Base-by-base conservation (phyloP, 2,888 invertebrate genomes). In the Lasioglossum leucozonium region DNA sequence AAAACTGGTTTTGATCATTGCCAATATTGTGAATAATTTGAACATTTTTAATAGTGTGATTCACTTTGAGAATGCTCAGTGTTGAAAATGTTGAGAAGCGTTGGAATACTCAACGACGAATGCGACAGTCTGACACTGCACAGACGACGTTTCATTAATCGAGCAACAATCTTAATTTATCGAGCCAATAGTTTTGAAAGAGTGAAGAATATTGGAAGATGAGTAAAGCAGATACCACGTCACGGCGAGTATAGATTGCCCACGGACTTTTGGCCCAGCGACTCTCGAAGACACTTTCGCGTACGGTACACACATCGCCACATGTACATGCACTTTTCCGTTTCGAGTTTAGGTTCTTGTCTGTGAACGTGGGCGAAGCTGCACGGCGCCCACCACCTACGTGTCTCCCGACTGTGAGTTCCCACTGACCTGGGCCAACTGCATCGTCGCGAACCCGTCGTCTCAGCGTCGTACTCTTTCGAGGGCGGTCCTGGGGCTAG, bases 351-450 rank as follows among this genome's bases (percentile, higher is more conserved):
- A 82, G 77, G 86, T 84, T 79, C 84, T 58, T 73, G 81, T 77
- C 65, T 73, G 74, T 22, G 37, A 30, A 76, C 76, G 86, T 86
- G 86, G 85, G 88, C 88, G 88, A 75, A n/a, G 73, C 47, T 62
- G 67, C 37, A 40, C 73, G 79, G 77, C 79, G 79, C 74, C 86
- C 30, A 65, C 67, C 87, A 83, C 88, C 85, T 87, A 85, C 88
- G 85, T 74, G 86, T 51, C 51, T 67, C 77, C 67, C 76, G 72
- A 44, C 58, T 79, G 42, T 74, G 85, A 83, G 65, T 85, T 82
- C 79, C 80, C 78, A 40, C 88, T 85, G 81, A 88, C 89, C 88
- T 89, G 72, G 79, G 81, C 78, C 87, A 89, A 89, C 84, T n/a
- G n/a, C 58, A 26, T 58, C 58, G 78, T 40, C 67, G 73, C 81